Evolutionary conservation across 2,797 vertebrate species (phyloP).

Genomic region (Tokudaia muenninki): DNA sequence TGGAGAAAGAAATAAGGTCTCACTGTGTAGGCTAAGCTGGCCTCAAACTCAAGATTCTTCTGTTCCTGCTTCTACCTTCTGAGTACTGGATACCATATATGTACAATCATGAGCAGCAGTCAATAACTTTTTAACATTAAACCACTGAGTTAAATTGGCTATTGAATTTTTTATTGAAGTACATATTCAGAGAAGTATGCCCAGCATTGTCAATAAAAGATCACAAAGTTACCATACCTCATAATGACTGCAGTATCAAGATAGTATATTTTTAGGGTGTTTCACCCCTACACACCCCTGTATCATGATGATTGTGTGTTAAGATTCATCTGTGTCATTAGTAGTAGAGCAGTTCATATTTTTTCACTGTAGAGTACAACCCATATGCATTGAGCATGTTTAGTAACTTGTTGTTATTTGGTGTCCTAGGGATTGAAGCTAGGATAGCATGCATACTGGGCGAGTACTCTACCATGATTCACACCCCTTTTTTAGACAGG

Average conservation of each 20-base stretch:
- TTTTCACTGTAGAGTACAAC: not conserved
- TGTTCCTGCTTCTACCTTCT: not conserved
- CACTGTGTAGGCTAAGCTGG: not conserved
- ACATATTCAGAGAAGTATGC: not conserved
- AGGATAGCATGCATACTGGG: not conserved
- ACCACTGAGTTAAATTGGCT: not conserved
- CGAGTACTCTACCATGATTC: not conserved
- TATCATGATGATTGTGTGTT: not conserved
- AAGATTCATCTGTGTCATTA: not conserved
- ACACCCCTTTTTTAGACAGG: not conserved
- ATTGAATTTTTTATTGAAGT: not conserved
- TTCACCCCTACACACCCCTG: not conserved
- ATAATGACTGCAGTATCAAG: not conserved
- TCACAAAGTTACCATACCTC: not conserved
- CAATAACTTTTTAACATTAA: not conserved
- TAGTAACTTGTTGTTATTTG: not conserved
- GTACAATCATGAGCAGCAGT: not conserved
- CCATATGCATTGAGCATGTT: not conserved
- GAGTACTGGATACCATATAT: not conserved
- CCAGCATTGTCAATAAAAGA: not conserved
- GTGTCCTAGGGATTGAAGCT: not conserved
- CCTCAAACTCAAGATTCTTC: not conserved
- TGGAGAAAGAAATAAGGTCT: not conserved
- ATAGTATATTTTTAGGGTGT: not conserved
- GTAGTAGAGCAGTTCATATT: not conserved